Evolutionary conservation across 2,888 invertebrate genomes (phyloP), one percentile per base, ranked within the genome.

Genomic region (Quadroppia sp.): DNA sequence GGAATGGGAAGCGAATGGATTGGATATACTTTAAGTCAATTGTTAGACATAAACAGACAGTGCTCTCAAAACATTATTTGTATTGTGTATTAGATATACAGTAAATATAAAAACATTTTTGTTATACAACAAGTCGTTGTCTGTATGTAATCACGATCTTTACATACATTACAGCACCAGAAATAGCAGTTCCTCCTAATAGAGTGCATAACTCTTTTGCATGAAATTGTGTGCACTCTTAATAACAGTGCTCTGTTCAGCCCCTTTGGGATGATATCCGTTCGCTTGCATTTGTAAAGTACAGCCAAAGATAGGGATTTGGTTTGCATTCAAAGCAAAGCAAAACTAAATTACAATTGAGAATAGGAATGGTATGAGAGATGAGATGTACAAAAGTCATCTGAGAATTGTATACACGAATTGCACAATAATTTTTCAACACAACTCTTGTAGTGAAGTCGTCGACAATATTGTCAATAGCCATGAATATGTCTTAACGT

Each of bases 261-360:
- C 53, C 25, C 53, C 53, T 23, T 53, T 53, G 53, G 53, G 53
- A 53, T n/a, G n/a, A n/a, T 25, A 53, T 53, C 53, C 53, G 25
- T 53, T 53, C 53, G 9, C 53, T 53, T 53, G 9, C 25, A 53
- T 25, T 53, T 15, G 36, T 9, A 4, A 36, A 45, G 15, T 45
- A 1, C 53, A n/a, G 25, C 25, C 23, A 61, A 61, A 61, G 61
- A n/a, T 28, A 61, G 25, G 23, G 53, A 4, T 36, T 23, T 28
- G 36, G 61, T 61, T 61, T 61, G 32, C n/a, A 30, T 30, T 61
- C 61, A 36, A 32, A 36, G 53, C 25, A 23, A 20, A 59, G 50
- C 23, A 30, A 6, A 61, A 61, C 32, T 32, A 61, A 61, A 61
- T 61, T 61, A 61, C 61, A 61, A 36, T 32, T 61, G 32, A 61